These are phyloP conservation scores for Balanococcus diminutus DNA, from an alignment of 2,888 invertebrate genomes.

Conservation along the genomic window DNA sequence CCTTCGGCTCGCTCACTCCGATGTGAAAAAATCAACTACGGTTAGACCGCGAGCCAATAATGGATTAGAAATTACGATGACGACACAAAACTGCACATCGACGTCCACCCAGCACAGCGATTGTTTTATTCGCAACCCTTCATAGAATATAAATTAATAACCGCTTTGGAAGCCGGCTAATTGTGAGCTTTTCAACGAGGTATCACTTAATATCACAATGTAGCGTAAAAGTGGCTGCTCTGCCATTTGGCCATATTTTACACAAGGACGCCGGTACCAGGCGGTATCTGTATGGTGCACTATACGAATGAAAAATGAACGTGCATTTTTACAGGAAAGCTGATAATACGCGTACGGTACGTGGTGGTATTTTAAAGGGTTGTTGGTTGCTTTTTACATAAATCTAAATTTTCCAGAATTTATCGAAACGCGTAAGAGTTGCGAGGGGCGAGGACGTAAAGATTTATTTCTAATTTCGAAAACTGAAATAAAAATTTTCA, in stretches of 20 bases:
- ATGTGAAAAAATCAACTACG: background rate
- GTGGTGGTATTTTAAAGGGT: background rate
- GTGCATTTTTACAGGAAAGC: conserved; percentile 31
- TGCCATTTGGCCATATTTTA: conserved; percentile 16
- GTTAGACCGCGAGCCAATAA: background rate
- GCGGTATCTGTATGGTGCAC: background rate
- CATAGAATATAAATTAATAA: background rate
- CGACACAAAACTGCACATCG: background rate
- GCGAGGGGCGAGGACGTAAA: background rate
- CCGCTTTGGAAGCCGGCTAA: background rate
- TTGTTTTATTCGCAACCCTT: background rate
- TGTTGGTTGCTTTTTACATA: conserved; percentile 2
- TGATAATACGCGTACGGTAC: background rate
- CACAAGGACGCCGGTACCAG: background rate
- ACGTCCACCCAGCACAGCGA: background rate
- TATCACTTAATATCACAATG: conserved; percentile 32
- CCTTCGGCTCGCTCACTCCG: no score
- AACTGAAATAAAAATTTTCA: background rate
- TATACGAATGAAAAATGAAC: conserved; percentile 19
- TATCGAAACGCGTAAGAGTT: background rate
- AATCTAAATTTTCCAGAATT: conserved; percentile 19
- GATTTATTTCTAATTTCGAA: background rate
- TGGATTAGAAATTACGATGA: background rate
- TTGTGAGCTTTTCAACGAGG: conserved; percentile 29
- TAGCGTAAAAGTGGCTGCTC: conserved; percentile 23